Evolutionary conservation across 2,113 vertebrate genomes (phyloP).

Genomic region (Xenopus laevis): DNA sequence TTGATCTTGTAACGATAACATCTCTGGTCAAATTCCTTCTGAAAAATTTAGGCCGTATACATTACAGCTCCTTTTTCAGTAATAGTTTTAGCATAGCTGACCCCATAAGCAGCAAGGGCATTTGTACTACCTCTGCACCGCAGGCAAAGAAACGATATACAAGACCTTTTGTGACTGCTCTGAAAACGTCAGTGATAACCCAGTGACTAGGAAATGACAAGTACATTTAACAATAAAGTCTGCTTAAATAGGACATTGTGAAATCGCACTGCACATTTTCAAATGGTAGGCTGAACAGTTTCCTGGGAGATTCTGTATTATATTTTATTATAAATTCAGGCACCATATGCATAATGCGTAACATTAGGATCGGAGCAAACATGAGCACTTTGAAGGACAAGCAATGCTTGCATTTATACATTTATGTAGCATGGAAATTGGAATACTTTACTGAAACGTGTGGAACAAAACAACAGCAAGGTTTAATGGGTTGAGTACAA

Average conservation of each 20-base stretch:
- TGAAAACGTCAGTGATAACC: constrained; percentile 26
- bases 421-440: no score
- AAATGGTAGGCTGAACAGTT: neutral
- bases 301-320: neutral
- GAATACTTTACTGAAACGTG: no score
- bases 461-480: no score
- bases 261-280: neutral
- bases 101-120: constrained; percentile 26
- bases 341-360: no score
- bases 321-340: no score
- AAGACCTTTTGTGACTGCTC: constrained; percentile 17
- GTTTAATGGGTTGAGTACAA: no score
- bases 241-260: neutral
- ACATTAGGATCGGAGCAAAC: no score
- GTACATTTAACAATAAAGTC: constrained; percentile 2
- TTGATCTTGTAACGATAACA: constrained; percentile 37
- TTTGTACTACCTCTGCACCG: constrained; percentile 15
- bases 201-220: constrained; percentile 1
- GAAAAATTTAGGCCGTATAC: constrained; percentile 38
- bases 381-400: no score
- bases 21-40: constrained; percentile 39
- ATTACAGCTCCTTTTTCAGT: constrained; percentile 21
- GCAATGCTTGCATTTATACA: no score
- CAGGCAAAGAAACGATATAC: constrained; percentile 14
- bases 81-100: constrained; percentile 25